phyloP scores from a whole-genome alignment of 2,797 vertebrate genomes.

The Chlorospingus flavigularis region DNA sequence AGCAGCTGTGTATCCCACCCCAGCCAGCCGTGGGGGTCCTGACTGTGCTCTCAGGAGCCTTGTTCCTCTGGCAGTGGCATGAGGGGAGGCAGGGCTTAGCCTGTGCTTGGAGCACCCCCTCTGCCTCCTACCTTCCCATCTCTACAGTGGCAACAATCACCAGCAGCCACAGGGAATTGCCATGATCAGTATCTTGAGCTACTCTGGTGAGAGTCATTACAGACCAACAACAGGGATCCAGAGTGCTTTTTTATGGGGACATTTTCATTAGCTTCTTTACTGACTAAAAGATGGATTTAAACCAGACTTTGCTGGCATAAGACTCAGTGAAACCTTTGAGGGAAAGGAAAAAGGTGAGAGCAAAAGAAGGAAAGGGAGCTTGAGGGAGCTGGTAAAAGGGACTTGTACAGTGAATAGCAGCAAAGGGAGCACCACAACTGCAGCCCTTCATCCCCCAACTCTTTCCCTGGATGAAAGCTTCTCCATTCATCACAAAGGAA shows the following conservation, averaged over 20 bases:
- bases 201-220: rapidly evolving
- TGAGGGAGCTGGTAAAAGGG: neutral
- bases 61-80: rapidly evolving
- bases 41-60: rapidly evolving
- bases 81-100: neutral
- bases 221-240: neutral
- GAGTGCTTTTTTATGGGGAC: neutral
- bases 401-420: neutral
- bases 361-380: neutral
- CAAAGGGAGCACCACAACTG: neutral
- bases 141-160: neutral
- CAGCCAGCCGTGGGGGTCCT: neutral
- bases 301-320: neutral
- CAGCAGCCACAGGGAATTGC: neutral
- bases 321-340: neutral
- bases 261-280: neutral
- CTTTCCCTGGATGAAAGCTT: constrained; percentile 86
- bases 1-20: neutral
- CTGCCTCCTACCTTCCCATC: neutral
- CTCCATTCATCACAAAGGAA: constrained; percentile 81
- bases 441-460: neutral
- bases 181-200: neutral
- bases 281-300: neutral
- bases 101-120: neutral
- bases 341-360: neutral